Conservation (phyloP, 1,140 invertebrate species). For the Lepidostoma basale region DNA sequence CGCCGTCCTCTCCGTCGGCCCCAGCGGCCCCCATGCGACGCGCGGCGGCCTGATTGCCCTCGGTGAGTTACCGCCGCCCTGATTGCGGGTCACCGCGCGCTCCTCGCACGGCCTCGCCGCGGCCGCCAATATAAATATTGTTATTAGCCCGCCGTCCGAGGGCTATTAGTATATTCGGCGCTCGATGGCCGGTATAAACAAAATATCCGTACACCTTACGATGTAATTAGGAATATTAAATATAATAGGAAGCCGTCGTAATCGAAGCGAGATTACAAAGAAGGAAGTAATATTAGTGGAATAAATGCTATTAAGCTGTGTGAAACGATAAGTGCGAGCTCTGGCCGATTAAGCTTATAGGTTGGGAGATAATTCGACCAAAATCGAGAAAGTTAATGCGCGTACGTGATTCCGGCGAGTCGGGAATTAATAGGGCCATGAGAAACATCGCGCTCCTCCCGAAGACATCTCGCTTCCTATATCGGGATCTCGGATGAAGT, state of each 20-base stretch:
- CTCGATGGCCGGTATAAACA: neutral
- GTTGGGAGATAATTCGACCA: neutral
- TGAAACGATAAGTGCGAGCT: neutral
- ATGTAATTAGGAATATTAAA: conserved; percentile 24
- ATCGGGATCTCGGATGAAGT: neutral
- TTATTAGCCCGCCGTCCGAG: neutral
- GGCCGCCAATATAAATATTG: conserved; percentile 21
- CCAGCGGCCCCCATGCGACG: neutral
- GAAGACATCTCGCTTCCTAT: conserved; percentile 17
- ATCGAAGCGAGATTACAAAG: conserved; percentile 14
- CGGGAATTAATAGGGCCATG: neutral
- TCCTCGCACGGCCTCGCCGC: neutral
- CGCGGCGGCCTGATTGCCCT: neutral
- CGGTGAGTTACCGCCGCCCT: conserved; percentile 8
- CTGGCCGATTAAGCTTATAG: neutral
- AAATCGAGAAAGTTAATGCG: neutral
- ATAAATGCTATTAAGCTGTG: no score
- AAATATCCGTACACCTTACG: neutral
- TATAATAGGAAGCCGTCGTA: conserved; percentile 7
- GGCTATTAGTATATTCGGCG: conserved; percentile 23
- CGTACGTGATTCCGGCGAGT: neutral
- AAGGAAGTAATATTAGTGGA: conserved; percentile 1
- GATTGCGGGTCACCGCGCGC: neutral
- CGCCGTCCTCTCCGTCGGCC: neutral
- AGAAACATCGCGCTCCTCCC: neutral